A percentile compares a stretch with the other conserved stretches of the same genome.
phyloP scores from a whole-genome alignment of 2,888 invertebrate genomes.

The Strigamia transsilvanica region DNA sequence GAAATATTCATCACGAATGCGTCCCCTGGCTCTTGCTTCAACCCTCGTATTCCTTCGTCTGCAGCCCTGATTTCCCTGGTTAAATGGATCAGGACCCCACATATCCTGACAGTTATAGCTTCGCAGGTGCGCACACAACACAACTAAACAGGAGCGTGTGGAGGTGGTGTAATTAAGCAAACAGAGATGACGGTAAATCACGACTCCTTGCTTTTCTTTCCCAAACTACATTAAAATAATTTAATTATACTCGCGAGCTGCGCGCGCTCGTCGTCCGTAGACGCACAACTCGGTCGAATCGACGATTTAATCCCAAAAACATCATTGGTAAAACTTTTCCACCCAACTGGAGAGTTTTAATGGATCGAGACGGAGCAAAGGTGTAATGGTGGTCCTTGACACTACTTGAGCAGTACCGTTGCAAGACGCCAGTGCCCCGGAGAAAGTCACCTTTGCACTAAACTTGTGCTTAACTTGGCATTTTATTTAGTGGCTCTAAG shows the following conservation, averaged over 20 bases:
- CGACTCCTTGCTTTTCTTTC: conserved; percentile 41
- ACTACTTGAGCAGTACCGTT: conserved; percentile 40
- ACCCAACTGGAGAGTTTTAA: conserved; percentile 42
- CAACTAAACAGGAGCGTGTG: not conserved
- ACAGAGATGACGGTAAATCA: conserved; percentile 51
- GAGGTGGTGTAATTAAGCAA: conserved; percentile 52
- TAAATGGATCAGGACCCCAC: conserved; percentile 51
- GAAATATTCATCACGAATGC: conserved; percentile 54
- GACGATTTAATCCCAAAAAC: conserved; percentile 20
- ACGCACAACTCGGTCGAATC: not conserved
- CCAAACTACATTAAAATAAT: conserved; percentile 53
- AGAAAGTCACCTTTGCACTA: conserved; percentile 48
- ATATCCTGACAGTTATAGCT: conserved; percentile 51
- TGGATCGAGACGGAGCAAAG: conserved; percentile 43
- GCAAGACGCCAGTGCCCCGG: conserved; percentile 32
- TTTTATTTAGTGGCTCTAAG: conserved; percentile 53
- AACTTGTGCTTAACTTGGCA: conserved; percentile 54
- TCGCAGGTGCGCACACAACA: conserved; percentile 29
- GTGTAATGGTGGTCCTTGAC: conserved; percentile 13
- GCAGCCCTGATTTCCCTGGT: conserved; percentile 52
- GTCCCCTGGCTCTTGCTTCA: conserved; percentile 24
- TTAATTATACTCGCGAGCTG: conserved; percentile 50
- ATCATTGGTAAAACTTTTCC: conserved; percentile 7
- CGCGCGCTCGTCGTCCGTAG: not conserved
- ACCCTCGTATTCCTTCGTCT: conserved; percentile 37